phyloP scores from a whole-genome alignment of 2,888 invertebrate genomes.

The Caenorhabditis angaria region DNA sequence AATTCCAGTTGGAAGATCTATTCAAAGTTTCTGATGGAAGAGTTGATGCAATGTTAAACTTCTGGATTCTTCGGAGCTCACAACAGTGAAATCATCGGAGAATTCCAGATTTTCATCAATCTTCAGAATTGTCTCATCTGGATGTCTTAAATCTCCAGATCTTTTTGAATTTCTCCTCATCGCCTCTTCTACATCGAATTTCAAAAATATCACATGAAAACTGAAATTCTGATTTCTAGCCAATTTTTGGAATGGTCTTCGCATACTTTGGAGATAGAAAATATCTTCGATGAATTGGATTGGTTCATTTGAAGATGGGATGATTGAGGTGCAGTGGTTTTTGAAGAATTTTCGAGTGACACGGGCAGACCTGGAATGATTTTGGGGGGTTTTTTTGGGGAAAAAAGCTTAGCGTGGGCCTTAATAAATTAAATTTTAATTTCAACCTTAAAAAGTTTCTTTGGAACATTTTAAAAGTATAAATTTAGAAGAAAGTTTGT shows the following conservation, averaged over 20 bases:
- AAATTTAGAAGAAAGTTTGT: neutral
- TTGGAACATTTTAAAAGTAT: neutral
- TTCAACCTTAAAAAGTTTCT: too few relatives aligned
- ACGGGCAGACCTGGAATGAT: constrained; percentile 7
- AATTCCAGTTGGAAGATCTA: neutral
- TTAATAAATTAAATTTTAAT: too few relatives aligned
- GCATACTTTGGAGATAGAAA: constrained; percentile 55
- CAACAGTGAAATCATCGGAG: neutral
- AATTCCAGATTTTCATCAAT: constrained; percentile 17
- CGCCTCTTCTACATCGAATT: constrained; percentile 18
- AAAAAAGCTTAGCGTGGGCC: too few relatives aligned
- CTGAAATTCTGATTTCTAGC: constrained; percentile 20
- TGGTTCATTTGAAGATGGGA: neutral
- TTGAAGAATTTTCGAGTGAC: constrained; percentile 21
- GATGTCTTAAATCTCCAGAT: neutral
- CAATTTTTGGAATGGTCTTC: constrained; percentile 43
- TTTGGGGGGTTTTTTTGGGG: neutral
- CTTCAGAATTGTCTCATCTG: constrained; percentile 23
- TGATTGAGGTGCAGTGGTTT: constrained; percentile 6
- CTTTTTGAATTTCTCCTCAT: constrained; percentile 27
- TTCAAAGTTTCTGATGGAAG: neutral
- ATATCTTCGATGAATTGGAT: constrained; percentile 43
- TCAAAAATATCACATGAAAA: constrained; percentile 28
- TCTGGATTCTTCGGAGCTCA: neutral
- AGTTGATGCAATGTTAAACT: neutral